Evolutionary conservation across 2,888 invertebrate genomes (phyloP).

Genomic region (Halictus ligatus): DNA sequence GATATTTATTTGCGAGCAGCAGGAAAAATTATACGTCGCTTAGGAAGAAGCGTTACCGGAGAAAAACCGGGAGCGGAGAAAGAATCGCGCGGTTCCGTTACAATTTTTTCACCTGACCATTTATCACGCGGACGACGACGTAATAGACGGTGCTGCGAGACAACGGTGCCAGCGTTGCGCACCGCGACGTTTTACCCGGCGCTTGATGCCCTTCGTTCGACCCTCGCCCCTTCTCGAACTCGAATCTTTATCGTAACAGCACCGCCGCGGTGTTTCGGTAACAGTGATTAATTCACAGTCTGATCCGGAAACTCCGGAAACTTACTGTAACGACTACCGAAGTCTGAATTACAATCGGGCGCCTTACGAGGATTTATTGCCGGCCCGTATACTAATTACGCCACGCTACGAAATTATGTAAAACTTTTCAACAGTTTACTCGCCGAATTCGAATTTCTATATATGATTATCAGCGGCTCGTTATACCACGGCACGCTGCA

Average conservation of each 20-base stretch:
- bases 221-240: conserved; percentile 43
- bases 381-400: conserved; percentile 2
- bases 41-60: conserved; percentile 48
- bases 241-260: conserved; percentile 40
- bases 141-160: conserved; percentile 45
- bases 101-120: conserved; percentile 62
- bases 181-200: conserved; percentile 54
- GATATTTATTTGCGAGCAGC: conserved; percentile 50
- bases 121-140: conserved; percentile 65
- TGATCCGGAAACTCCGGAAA: background rate
- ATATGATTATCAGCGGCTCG: conserved; percentile 3
- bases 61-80: conserved; percentile 48
- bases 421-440: background rate
- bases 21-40: conserved; percentile 50
- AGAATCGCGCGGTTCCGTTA: conserved; percentile 65
- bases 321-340: conserved; percentile 39
- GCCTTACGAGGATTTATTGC: conserved; percentile 2
- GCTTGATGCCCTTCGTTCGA: conserved; percentile 45
- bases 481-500: background rate
- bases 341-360: conserved; percentile 13
- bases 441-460: background rate
- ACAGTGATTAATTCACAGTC: conserved; percentile 7
- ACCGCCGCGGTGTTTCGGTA: conserved; percentile 18
- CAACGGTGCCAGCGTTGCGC: conserved; percentile 14
- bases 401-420: background rate